Evolutionary conservation across 2,113 vertebrate genomes (phyloP).

Genomic region (Microcebus tavaratra): DNA sequence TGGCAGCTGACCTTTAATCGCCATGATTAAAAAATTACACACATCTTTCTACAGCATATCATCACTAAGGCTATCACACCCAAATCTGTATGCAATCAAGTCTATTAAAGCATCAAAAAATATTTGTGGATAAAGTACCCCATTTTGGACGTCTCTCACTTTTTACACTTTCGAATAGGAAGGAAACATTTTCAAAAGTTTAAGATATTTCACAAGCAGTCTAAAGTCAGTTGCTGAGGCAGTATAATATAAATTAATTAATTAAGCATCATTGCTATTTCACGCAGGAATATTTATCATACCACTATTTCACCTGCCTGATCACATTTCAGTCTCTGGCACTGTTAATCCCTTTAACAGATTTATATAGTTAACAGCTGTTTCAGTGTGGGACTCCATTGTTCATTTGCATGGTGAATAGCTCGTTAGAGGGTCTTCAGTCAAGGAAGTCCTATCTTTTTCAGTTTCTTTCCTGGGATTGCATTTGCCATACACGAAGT

Average conservation of each 20-base stretch:
- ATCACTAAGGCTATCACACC: not conserved
- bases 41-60: not conserved
- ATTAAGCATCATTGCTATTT: not conserved
- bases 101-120: not conserved
- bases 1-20: not conserved
- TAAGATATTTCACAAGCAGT: not conserved
- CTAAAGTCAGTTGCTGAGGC: not conserved
- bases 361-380: constrained; percentile 69
- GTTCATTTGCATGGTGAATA: constrained; percentile 53
- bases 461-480: constrained; percentile 17
- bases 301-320: constrained; percentile 74
- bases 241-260: not conserved
- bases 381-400: constrained; percentile 4
- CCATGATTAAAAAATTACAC: not conserved
- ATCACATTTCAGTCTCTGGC: constrained; percentile 80
- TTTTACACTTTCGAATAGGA: not conserved
- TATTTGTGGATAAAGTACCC: not conserved
- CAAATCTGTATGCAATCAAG: not conserved
- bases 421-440: not conserved
- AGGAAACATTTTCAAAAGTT: not conserved
- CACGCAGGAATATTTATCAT: not conserved
- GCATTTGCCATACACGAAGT: constrained; percentile 63
- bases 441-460: not conserved
- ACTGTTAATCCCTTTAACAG: constrained; percentile 74
- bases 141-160: not conserved